Evolutionary conservation across 2,113 vertebrate species (phyloP), one percentile per base, ranked within the genome.

Genomic region (Colius striatus): DNA sequence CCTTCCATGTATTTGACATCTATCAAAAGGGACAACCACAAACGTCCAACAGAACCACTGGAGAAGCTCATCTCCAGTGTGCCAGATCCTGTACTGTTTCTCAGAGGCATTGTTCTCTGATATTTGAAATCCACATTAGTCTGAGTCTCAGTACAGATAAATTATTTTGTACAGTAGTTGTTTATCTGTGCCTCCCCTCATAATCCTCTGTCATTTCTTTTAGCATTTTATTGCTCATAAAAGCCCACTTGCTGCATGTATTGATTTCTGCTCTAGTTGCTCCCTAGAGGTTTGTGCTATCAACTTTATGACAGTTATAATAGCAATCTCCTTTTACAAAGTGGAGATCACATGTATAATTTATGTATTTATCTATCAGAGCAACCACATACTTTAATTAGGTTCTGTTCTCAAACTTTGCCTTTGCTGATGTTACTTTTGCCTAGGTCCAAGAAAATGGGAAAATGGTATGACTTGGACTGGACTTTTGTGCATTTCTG

Each of bases 31-130:
- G 63, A 77, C 60, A 77, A 34, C 32, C 60, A 55, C 7, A 30
- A 45, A 15, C 1, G 13, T 27, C 70, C 0, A 0, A 20, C 38
- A 67, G 57, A 87, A 13, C 21, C 0, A 0, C 21, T 41, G 23
- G 63, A 68, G 48, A 81, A 57, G 29, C 19, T 22, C 41, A 51
- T 16, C 32, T 50, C 62, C 1, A 1, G 25, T 8, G 41, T 25
- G 10, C 41, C 45, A 55, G 34, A 41, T 13, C 6, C 34, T 27
- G 11, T 20, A 17, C 30, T 41, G 3, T 6, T 71, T 65, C 83
- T 71, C 25, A 67, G 72, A 19, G 29, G 1, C 20, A 29, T 2
- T 15, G 25, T 15, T 60, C 74, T 55, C 51, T 32, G 53, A 7
- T n/a, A 13, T 27, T 6, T 75, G 29, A 82, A 82, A 76, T 16